Percentiles rank a stretch among this genome's conserved stretches.
Evolutionary conservation across 1,140 invertebrate species (phyloP).

Genomic region (Drosophila nikananu): DNA sequence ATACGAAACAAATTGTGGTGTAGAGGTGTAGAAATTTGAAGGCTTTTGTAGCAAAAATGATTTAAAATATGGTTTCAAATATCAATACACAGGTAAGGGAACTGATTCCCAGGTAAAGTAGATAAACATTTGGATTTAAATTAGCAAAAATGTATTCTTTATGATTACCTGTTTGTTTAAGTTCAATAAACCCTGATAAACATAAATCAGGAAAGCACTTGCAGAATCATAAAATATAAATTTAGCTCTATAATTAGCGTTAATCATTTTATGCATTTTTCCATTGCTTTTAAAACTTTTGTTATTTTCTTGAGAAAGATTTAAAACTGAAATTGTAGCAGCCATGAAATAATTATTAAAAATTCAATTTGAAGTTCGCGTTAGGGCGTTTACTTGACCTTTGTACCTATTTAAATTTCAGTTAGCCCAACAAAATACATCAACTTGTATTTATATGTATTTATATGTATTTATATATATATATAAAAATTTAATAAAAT

Average conservation of each 20-base stretch:
- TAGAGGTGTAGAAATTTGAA: background rate
- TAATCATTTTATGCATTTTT: too few species aligned
- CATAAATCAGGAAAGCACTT: background rate
- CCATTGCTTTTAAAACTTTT: too few species aligned
- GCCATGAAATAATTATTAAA: background rate
- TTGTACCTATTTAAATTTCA: background rate
- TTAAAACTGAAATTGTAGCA: too few species aligned
- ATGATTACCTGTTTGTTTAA: background rate
- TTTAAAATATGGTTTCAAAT: slow-evolving; percentile 9
- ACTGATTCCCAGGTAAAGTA: background rate
- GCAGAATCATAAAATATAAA: background rate
- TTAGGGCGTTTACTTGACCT: background rate
- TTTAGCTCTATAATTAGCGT: too few species aligned
- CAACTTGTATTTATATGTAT: background rate
- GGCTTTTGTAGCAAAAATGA: slow-evolving; percentile 3
- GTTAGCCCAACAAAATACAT: background rate
- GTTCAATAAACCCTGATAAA: too few species aligned
- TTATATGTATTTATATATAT: too few species aligned
- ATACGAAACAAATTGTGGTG: slow-evolving; percentile 10
- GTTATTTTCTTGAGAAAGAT: too few species aligned
- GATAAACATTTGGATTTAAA: background rate
- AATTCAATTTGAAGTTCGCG: background rate
- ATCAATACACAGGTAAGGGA: background rate
- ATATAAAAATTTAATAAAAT: too few species aligned
- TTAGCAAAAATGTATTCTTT: too few species aligned